Base-by-base conservation (phyloP, 2,797 vertebrate genomes). In the Hippocampus kuda region DNA sequence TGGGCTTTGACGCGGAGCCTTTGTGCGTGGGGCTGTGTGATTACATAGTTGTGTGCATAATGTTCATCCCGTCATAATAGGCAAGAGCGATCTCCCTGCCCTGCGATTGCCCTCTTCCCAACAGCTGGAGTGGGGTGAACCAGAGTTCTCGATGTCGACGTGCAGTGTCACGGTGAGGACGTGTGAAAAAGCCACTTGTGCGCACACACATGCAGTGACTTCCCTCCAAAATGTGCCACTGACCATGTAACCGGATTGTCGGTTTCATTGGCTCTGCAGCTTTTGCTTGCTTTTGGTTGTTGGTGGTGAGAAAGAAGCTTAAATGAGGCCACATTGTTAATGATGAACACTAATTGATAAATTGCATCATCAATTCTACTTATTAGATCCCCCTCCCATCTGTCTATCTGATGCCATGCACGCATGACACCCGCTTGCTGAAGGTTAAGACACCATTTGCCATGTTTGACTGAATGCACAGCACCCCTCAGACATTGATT, bases 51-150 rank as follows among this genome's bases (percentile, higher is more conserved):
- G 61, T 61, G 42, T 72, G 66, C 66, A 61, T 62, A 71, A 75
- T 81, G 77, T 75, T 84, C 77, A 73, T 82, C 80, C 77, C 76
- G 69, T 87, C 81, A 81, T 82, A 86, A 87, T 86, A 79, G 81
- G 73, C 73, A 72, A 84, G 81, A 85, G 85, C 86, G 74, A 85
- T 82, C 75, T 87, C 75, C 69, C 81, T 85, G 86, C 85, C 87
- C 89, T 44, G 16, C 8, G 5, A 70, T 87, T 88, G 87, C 89
- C 89, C 89, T 86, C 77, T 84, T 75, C 74, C 51, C 79, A 89
- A 86, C 88, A 91, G 88, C 88, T 90, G 87, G 83, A 87, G 75
- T 9, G 81, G 87, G 87, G 88, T 89, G 79, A 89, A 80, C 70
- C 72, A 85, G 83, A 89, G 86, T 87, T 90, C 90, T 81, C 71